These are phyloP conservation scores for Gobionotothen gibberifrons DNA, from an alignment of 2,797 vertebrate genomes.

Conservation along the genomic window DNA sequence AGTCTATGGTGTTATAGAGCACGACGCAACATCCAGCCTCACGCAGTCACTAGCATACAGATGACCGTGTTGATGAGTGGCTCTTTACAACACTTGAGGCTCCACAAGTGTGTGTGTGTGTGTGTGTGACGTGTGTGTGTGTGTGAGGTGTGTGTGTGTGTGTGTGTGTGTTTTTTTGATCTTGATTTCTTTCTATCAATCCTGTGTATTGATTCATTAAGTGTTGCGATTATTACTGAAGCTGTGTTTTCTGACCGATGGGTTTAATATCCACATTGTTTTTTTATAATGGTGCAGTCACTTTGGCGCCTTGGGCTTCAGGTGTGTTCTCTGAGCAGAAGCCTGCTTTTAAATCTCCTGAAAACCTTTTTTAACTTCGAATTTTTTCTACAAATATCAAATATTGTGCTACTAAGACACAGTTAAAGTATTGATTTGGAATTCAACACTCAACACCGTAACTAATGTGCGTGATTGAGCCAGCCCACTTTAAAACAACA, in stretches of 20 bases:
- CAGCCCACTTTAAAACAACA: background rate
- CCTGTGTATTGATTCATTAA: slow-evolving; percentile 31
- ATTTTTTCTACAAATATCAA: background rate
- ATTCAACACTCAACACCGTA: background rate
- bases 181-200: background rate
- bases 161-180: background rate
- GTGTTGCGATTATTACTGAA: slow-evolving; percentile 6
- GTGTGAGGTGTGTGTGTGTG: background rate
- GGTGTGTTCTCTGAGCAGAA: background rate
- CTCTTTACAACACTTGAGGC: slow-evolving; percentile 13
- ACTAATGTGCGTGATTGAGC: background rate
- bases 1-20: background rate
- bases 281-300: slow-evolving; percentile 17
- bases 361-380: background rate
- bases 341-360: background rate
- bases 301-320: slow-evolving; percentile 5
- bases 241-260: slow-evolving; percentile 12
- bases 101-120: no score
- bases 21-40: background rate
- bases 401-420: slow-evolving; percentile 6
- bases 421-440: background rate
- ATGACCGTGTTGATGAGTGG: slow-evolving; percentile 6
- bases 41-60: slow-evolving; percentile 8
- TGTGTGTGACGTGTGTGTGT: no score
- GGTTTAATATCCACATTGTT: slow-evolving; percentile 22